Conservation (phyloP, 2,888 invertebrate genomes). For the Matsumyia berberina region DNA sequence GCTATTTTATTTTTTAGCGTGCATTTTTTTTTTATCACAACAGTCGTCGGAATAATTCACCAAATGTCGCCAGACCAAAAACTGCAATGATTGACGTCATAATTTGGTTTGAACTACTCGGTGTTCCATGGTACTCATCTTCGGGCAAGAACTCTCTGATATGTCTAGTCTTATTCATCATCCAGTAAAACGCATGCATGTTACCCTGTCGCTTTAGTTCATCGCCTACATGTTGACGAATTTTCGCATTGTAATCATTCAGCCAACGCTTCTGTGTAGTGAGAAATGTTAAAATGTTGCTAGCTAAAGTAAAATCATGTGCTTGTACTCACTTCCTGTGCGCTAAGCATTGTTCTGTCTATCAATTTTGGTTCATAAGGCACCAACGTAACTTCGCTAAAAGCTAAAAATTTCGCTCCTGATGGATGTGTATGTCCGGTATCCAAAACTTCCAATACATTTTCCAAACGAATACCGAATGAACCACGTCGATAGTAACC, state of each 20-base stretch:
- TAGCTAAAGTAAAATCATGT: neutral
- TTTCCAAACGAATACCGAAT: slow-evolving; percentile 95
- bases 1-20: neutral
- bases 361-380: slow-evolving; percentile 95
- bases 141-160: slow-evolving; percentile 86
- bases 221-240: slow-evolving; percentile 89
- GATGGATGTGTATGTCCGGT: slow-evolving; percentile 84
- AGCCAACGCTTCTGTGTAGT: slow-evolving; percentile 89
- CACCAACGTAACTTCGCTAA: slow-evolving; percentile 92
- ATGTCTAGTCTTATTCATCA: slow-evolving; percentile 91
- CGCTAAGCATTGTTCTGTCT: slow-evolving; percentile 89
- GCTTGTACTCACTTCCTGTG: slow-evolving; percentile 88
- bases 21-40: slow-evolving; percentile 42
- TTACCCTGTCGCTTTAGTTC: slow-evolving; percentile 89
- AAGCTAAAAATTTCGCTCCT: slow-evolving; percentile 88
- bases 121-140: slow-evolving; percentile 81
- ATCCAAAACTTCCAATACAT: slow-evolving; percentile 90
- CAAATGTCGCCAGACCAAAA: slow-evolving; percentile 7
- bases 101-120: slow-evolving; percentile 1
- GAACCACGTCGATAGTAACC: slow-evolving; percentile 94
- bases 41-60: neutral
- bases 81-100: neutral
- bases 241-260: slow-evolving; percentile 91
- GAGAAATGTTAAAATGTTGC: slow-evolving; percentile 75
- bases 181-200: slow-evolving; percentile 91